A percentile compares a stretch with the other conserved stretches of the same genome.
phyloP scores from a whole-genome alignment of 1,140 invertebrate species.

The Pinna nobilis region DNA sequence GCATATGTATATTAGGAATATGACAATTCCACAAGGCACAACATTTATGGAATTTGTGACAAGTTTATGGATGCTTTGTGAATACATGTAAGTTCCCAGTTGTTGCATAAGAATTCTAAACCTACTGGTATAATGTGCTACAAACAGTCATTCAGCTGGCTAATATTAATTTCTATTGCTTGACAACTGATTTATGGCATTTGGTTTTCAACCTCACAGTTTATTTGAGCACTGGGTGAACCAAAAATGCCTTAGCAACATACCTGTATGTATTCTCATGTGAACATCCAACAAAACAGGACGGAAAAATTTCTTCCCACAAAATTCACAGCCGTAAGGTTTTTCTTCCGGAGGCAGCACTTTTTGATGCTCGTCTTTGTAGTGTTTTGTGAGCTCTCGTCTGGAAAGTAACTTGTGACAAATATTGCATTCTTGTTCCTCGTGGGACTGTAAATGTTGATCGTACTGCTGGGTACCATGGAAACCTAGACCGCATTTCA shows the following conservation, averaged over 20 bases:
- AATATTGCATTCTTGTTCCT: conserved; percentile 47
- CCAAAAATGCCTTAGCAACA: not conserved
- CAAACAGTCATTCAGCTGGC: too few species aligned
- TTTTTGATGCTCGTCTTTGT: conserved; percentile 36
- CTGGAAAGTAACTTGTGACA: conserved; percentile 51
- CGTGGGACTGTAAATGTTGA: conserved; percentile 54
- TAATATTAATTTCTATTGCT: too few species aligned
- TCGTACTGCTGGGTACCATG: conserved; percentile 45
- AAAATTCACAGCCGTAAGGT: conserved; percentile 50
- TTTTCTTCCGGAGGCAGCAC: conserved; percentile 22
- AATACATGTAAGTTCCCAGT: not conserved
- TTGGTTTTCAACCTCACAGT: not conserved
- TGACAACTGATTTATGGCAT: not conserved
- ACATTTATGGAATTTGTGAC: too few species aligned
- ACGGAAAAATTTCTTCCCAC: conserved; percentile 30
- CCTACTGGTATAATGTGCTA: too few species aligned
- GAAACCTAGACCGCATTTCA: conserved; percentile 57
- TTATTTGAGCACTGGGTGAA: not conserved
- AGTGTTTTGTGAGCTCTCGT: conserved; percentile 47
- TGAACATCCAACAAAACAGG: conserved; percentile 35
- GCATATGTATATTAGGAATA: too few species aligned
- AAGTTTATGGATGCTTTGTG: too few species aligned
- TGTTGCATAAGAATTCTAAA: not conserved
- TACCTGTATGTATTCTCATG: conserved; percentile 45
- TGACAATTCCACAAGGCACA: too few species aligned